Evolutionary conservation across 2,113 vertebrate genomes (phyloP).

Genomic region (Gymnorhina tibicen): DNA sequence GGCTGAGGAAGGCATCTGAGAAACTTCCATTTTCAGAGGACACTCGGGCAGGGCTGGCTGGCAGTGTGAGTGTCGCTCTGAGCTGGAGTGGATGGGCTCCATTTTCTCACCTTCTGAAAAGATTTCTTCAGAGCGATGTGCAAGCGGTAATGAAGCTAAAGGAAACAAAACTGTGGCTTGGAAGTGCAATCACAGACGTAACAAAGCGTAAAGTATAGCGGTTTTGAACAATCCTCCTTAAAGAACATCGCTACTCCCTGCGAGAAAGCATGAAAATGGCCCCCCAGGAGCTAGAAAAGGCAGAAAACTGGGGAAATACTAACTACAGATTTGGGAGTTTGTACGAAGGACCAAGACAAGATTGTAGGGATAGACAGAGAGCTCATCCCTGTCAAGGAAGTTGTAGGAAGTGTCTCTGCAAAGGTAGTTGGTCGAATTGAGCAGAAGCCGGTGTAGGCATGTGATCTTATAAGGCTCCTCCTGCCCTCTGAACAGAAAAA

Average conservation of each 20-base stretch:
- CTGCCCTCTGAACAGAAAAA: not conserved
- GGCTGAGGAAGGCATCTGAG: not conserved
- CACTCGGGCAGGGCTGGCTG: not conserved
- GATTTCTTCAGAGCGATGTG: not conserved
- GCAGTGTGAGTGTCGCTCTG: not conserved
- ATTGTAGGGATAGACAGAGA: not conserved
- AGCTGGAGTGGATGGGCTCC: not conserved
- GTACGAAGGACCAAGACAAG: not conserved
- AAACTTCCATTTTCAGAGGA: not conserved
- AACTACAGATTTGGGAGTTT: not conserved
- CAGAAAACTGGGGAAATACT: not conserved
- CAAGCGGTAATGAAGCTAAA: not conserved
- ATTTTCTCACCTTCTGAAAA: not conserved
- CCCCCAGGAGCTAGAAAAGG: not conserved
- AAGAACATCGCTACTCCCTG: not conserved
- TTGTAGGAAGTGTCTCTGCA: not conserved
- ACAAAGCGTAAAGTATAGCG: not conserved
- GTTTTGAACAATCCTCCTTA: not conserved
- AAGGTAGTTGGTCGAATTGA: not conserved
- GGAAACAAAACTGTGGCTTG: not conserved
- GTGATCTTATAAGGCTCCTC: not conserved
- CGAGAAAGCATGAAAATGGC: not conserved
- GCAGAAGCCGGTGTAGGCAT: not conserved
- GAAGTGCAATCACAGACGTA: not conserved
- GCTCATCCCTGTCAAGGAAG: not conserved